Base-by-base conservation (phyloP, 2,797 vertebrate genomes). In the Pogonophryne albipinna region DNA sequence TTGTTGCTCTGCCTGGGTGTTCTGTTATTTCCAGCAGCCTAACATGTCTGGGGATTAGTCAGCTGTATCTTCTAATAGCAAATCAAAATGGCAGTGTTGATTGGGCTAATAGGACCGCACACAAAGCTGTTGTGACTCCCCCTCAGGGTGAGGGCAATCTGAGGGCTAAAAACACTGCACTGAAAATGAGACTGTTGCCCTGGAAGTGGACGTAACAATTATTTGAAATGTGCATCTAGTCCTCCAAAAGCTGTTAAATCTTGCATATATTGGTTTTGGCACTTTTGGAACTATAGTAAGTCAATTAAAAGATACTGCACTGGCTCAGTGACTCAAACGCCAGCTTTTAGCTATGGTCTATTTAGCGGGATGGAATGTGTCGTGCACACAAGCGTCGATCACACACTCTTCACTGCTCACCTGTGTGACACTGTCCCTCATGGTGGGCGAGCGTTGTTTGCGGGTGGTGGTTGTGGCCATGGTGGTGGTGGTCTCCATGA, bases 401-500 rank as follows among this genome's bases (percentile, higher is more conserved):
- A 46, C 45, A 53, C n/a, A 46, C 20, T 45, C 16, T 0, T 17
- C 8, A 13, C 51, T 15, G 14, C 96, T 95, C 64, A 98, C 97
- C 97, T 96, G 96, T 15, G 97, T 96, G 82, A 97, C 96, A 90
- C 96, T 97, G 94, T 97, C 97, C 77, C 96, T 95, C 93, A 97
- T 96, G 72, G 97, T 98, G 71, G 97, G 96, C 10, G 97, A 98
- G 90, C 97, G 96, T 88, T 96, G 96, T 79, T 97, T 95, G 90
- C 97, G 96, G 71, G 97, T 98, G 80, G 97, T 98, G 60, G 97
- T 98, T 55, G 97, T 97, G 86, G 97, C 97, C 94, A 97, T 98
- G 42, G 97, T 98, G 70, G 97, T 98, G 85, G 97, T 98, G 79
- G 97, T 97, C 94, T 98, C 97, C 95, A 98, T 98, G 90, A 97